phyloP scores from a whole-genome alignment of 1,140 invertebrate species.

The Thaumatotibia leucotreta region DNA sequence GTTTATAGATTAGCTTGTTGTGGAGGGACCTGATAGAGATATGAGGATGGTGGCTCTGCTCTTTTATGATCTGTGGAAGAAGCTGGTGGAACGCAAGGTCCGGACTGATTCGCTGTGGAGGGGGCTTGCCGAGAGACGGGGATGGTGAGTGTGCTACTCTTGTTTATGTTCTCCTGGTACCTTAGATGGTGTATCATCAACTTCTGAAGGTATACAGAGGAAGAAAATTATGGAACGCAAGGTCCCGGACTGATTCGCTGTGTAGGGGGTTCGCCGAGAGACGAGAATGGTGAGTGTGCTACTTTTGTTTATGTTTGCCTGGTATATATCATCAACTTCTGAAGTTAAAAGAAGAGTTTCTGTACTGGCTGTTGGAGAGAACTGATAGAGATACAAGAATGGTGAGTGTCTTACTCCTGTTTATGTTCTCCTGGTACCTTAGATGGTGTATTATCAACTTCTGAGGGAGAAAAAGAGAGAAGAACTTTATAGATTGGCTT shows the following conservation, averaged over 20 bases:
- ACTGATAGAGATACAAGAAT: too few relatives aligned
- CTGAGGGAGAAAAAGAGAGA: too few relatives aligned
- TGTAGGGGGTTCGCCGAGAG: conserved; percentile 98
- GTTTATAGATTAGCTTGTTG: background rate
- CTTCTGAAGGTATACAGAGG: too few relatives aligned
- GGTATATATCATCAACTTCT: too few relatives aligned
- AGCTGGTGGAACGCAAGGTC: conserved; percentile 96
- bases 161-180: background rate
- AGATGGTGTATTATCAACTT: too few relatives aligned
- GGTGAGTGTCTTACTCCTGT: conserved; percentile 80
- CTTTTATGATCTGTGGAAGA: conserved; percentile 99
- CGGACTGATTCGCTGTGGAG: conserved; percentile 96
- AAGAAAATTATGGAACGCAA: conserved; percentile 88
- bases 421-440: conserved; percentile 1
- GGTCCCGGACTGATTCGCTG: conserved; percentile 94
- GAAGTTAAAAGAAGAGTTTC: too few relatives aligned
- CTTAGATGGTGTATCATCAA: background rate
- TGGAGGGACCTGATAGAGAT: too few relatives aligned
- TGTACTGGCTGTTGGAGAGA: too few relatives aligned
- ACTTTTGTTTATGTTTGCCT: too few relatives aligned
- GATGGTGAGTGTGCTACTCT: conserved; percentile 82
- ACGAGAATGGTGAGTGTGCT: too few relatives aligned
- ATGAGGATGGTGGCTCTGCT: too few relatives aligned
- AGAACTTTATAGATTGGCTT: too few relatives aligned
- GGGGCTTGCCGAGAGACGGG: conserved; percentile 95